phyloP scores from a whole-genome alignment of 2,113 vertebrate genomes.

The Melanotaenia duboulayi region DNA sequence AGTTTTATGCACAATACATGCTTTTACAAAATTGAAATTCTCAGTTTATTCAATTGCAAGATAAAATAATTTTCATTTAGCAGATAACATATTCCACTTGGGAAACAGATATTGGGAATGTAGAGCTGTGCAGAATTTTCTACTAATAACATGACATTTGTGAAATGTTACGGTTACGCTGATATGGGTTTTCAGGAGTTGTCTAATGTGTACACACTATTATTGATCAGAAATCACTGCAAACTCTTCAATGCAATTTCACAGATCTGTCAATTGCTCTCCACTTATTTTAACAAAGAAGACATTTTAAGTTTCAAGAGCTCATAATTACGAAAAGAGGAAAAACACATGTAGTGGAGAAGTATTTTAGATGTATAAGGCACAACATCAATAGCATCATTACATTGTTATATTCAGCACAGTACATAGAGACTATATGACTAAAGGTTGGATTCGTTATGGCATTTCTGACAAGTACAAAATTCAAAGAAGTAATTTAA shows the following conservation, averaged over 20 bases:
- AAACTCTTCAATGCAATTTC: slow-evolving; percentile 10
- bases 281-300: neutral
- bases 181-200: neutral
- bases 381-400: no score
- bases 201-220: neutral
- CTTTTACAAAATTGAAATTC: no score
- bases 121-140: no score
- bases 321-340: slow-evolving; percentile 30
- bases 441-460: no score
- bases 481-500: slow-evolving; percentile 11
- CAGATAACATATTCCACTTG: no score
- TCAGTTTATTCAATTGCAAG: no score
- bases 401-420: no score
- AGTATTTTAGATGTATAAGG: neutral
- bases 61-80: no score
- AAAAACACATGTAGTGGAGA: neutral
- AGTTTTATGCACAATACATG: no score
- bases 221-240: slow-evolving; percentile 12
- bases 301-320: slow-evolving; percentile 33
- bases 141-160: no score
- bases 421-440: neutral
- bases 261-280: neutral
- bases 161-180: slow-evolving; percentile 19
- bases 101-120: neutral
- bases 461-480: neutral